phyloP scores from a whole-genome alignment of 1,140 invertebrate species.

The Oppia nitens region DNA sequence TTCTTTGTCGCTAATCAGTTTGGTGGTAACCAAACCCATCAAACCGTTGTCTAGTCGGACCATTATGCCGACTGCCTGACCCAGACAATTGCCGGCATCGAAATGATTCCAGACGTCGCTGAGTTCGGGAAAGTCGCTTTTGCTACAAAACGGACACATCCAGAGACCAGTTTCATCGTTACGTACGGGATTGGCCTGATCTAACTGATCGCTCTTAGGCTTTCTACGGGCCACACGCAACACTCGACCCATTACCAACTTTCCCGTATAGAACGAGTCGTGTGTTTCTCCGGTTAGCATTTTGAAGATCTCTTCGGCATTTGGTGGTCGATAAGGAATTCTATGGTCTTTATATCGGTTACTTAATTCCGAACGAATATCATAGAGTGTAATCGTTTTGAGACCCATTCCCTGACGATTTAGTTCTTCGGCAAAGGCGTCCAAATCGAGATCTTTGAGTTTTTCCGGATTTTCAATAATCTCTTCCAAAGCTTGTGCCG shows the following conservation, averaged over 20 bases:
- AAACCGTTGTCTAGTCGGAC: slow-evolving; percentile 83
- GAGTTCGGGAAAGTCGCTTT: slow-evolving; percentile 84
- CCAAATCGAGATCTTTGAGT: slow-evolving; percentile 89
- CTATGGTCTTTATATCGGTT: slow-evolving; percentile 87
- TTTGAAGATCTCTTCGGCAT: slow-evolving; percentile 74
- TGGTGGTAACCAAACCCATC: slow-evolving; percentile 82
- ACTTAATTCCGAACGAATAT: slow-evolving; percentile 89
- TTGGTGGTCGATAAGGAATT: slow-evolving; percentile 54
- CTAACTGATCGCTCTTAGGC: slow-evolving; percentile 77
- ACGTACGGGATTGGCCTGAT: slow-evolving; percentile 82
- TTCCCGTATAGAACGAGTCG: slow-evolving; percentile 81
- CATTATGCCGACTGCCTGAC: slow-evolving; percentile 79
- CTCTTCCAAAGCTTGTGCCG: slow-evolving; percentile 87
- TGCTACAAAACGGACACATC: slow-evolving; percentile 93
- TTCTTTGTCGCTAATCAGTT: slow-evolving; percentile 83
- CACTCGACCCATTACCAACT: slow-evolving; percentile 32
- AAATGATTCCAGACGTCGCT: slow-evolving; percentile 98
- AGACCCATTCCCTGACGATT: slow-evolving; percentile 80
- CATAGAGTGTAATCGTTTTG: slow-evolving; percentile 91
- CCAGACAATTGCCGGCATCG: slow-evolving; percentile 83
- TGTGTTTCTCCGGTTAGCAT: slow-evolving; percentile 91
- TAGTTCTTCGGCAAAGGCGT: slow-evolving; percentile 94
- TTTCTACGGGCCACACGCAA: slow-evolving; percentile 49
- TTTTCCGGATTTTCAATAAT: slow-evolving; percentile 88
- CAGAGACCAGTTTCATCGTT: slow-evolving; percentile 85